Conservation (phyloP, 2,888 invertebrate species). For the Colostygia pectinataria region DNA sequence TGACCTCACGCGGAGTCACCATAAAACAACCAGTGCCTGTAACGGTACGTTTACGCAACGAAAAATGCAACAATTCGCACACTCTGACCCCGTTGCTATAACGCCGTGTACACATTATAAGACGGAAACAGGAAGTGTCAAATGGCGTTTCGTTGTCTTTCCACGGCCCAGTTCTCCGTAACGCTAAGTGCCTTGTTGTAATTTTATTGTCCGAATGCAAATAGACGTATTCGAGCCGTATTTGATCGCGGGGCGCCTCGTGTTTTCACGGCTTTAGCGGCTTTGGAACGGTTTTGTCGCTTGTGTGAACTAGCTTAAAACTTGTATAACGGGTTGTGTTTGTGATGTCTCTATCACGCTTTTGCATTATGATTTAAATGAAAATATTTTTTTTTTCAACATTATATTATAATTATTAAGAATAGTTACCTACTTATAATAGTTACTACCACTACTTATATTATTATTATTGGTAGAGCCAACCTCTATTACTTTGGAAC, state of each 20-base stretch:
- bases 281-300: slow-evolving; percentile 48
- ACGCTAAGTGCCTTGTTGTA: slow-evolving; percentile 77
- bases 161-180: slow-evolving; percentile 73
- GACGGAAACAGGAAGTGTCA: slow-evolving; percentile 80
- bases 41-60: slow-evolving; percentile 14
- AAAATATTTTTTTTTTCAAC: neutral
- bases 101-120: slow-evolving; percentile 47
- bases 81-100: slow-evolving; percentile 49
- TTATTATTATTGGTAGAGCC: too few relatives aligned
- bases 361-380: slow-evolving; percentile 32
- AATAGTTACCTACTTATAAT: too few relatives aligned
- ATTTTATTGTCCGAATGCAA: slow-evolving; percentile 80
- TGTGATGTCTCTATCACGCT: slow-evolving; percentile 39
- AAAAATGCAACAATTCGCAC: slow-evolving; percentile 52
- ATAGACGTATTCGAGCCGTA: slow-evolving; percentile 47
- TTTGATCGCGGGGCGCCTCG: slow-evolving; percentile 52
- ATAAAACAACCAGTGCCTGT: neutral
- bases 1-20: neutral
- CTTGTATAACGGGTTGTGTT: slow-evolving; percentile 57
- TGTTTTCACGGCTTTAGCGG: slow-evolving; percentile 42
- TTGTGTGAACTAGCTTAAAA: slow-evolving; percentile 42
- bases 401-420: too few relatives aligned
- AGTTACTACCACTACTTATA: too few relatives aligned
- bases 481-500: too few relatives aligned
- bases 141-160: slow-evolving; percentile 79